Percentiles rank a stretch among this genome's conserved stretches.
Conservation (phyloP, 1,140 invertebrate species). For the Lepidostoma basale region DNA sequence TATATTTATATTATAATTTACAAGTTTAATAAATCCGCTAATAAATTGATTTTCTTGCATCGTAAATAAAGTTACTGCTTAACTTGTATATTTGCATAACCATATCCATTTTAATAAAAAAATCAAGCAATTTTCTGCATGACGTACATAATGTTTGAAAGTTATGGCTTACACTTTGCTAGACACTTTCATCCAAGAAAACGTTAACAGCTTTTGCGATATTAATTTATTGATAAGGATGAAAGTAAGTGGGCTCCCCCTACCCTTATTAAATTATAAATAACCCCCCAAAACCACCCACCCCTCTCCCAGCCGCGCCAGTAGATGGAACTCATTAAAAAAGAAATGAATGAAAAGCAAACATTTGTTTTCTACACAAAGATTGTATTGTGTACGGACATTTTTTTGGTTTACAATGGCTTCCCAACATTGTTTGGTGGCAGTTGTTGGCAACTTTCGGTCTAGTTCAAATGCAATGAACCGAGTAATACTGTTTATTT, state of each 20-base stretch:
- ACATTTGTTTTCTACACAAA: slow-evolving; percentile 45
- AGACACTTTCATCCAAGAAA: too few species aligned
- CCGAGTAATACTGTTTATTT: too few species aligned
- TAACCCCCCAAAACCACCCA: background rate
- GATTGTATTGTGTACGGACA: slow-evolving; percentile 46
- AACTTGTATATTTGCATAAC: too few species aligned
- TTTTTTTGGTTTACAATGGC: slow-evolving; percentile 45
- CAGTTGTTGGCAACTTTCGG: slow-evolving; percentile 5
- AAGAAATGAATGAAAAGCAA: slow-evolving; percentile 46
- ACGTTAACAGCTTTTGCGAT: background rate
- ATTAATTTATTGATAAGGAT: background rate
- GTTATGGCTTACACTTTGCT: too few species aligned
- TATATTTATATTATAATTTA: too few species aligned
- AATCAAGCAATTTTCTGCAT: too few species aligned
- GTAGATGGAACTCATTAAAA: slow-evolving; percentile 44
- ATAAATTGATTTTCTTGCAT: too few species aligned
- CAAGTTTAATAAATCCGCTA: too few species aligned
- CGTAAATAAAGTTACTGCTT: too few species aligned
- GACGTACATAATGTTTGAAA: too few species aligned
- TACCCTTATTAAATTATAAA: slow-evolving; percentile 11
- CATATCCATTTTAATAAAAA: too few species aligned
- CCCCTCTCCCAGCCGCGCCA: background rate
- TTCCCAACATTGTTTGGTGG: slow-evolving; percentile 18
- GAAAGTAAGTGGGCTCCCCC: background rate
- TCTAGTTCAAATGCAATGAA: too few species aligned